Conservation (phyloP, 2,888 invertebrate genomes). For the Habroteleia sp. region DNA sequence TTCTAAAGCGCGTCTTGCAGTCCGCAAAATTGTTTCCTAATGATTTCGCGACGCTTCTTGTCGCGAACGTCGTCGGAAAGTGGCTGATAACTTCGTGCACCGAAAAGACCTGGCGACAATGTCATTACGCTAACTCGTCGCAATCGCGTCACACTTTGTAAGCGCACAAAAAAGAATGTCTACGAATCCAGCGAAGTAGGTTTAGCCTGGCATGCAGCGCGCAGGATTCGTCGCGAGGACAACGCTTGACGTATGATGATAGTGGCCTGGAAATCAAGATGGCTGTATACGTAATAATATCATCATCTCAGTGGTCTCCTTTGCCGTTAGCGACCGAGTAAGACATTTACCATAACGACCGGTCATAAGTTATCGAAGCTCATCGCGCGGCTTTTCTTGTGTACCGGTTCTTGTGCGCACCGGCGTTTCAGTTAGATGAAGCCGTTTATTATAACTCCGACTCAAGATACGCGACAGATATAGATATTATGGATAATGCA, state of each 20-base stretch:
- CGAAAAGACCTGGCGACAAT: conserved; percentile 68
- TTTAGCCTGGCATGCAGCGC: conserved; percentile 51
- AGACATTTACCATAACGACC: conserved; percentile 79
- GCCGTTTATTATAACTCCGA: conserved; percentile 45
- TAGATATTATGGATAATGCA: conserved; percentile 33
- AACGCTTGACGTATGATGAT: conserved; percentile 80
- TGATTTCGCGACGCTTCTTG: conserved; percentile 4
- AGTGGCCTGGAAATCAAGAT: conserved; percentile 77
- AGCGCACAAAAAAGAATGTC: conserved; percentile 73
- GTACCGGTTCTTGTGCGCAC: conserved; percentile 44
- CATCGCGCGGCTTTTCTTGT: conserved; percentile 64
- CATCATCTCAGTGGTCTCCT: conserved; percentile 79
- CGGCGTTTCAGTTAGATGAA: conserved; percentile 45
- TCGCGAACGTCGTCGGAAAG: neutral
- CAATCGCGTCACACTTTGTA: conserved; percentile 76
- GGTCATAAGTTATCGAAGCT: conserved; percentile 74
- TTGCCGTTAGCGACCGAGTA: conserved; percentile 73
- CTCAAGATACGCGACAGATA: conserved; percentile 40
- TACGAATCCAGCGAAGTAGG: conserved; percentile 39
- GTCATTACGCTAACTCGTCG: conserved; percentile 74
- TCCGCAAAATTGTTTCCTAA: conserved; percentile 8
- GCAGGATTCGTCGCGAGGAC: conserved; percentile 72
- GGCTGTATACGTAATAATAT: conserved; percentile 80
- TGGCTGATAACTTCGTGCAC: conserved; percentile 12
- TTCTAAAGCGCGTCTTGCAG: neutral